Base-by-base conservation (phyloP, 2,797 vertebrate species). In the Ptychobarbus kaznakovi region DNA sequence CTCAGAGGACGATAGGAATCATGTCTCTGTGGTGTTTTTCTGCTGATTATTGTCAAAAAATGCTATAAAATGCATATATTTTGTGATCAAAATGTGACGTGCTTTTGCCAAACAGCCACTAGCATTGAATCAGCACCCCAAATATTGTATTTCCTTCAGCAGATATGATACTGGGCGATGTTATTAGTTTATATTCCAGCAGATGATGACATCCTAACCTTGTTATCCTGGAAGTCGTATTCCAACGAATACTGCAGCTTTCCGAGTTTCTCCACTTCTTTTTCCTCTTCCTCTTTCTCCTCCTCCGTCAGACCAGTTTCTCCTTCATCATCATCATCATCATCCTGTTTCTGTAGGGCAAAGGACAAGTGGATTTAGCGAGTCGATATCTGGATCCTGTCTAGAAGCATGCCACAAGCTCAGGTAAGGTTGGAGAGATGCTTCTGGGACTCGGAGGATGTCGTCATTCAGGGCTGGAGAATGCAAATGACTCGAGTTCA, bases 211-310 rank as follows among this genome's bases (percentile, higher is more conserved):
- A 74, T 13, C 89, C 90, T 87, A 61, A 97, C 98, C 98, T 99
- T 98, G 83, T 97, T 97, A 0, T 97, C 97, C 90, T 98, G 97
- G 94, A 99, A 99, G 91, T 99, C 98, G 0, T 98, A 99, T 87
- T 99, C 98, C 88, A 99, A 92, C 0, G 98, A 99, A 89, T 98
- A 99, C 84, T 99, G 98, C 91, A 99, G 93, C 88, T 99, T 99
- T 69, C 98, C 98, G 89, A 99, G 94, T 91, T 99, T 98, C 0
- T 98, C 98, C 85, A 97, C 94, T 79, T 99, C 98, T 89, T 99
- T 98, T 86, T 97, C 97, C 86, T 99, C 98, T 8, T 97, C 97
- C 89, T 99, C 97, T 0, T 97, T 98, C 91, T 98, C 98, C 53
- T 98, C 98, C 84, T 99, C 98, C 0, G 97, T 99, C 90, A 98